Percentiles rank a stretch among this genome's conserved stretches.
Evolutionary conservation across 2,888 invertebrate genomes (phyloP).

Genomic region (Limnephilus auricula): DNA sequence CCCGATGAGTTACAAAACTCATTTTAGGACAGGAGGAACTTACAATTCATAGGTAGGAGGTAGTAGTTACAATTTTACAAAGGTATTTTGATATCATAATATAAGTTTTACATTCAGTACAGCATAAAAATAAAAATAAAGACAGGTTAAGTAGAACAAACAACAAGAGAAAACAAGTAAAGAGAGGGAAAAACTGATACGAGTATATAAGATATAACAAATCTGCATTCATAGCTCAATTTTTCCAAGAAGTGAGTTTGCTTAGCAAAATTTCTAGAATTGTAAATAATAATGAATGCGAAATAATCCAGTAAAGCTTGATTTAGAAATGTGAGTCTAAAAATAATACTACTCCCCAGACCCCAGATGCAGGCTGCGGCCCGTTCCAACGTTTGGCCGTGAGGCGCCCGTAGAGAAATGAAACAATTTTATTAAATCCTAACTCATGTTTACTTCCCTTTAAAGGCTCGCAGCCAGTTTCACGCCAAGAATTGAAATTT

Average conservation of each 20-base stretch:
- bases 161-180: no score
- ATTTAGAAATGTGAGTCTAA: background rate
- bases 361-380: background rate
- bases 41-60: no score
- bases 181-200: no score
- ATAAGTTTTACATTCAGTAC: no score
- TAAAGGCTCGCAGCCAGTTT: conserved; percentile 62
- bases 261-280: background rate
- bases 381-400: background rate
- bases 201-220: no score
- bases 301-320: background rate
- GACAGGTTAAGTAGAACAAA: no score
- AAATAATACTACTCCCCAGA: background rate
- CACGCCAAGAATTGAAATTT: conserved; percentile 57
- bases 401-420: conserved; percentile 42
- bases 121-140: no score
- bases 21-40: no score
- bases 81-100: no score
- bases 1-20: no score
- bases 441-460: conserved; percentile 59
- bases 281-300: background rate
- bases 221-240: background rate
- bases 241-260: background rate
- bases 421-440: conserved; percentile 63
- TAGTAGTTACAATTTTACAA: no score